phyloP scores from a whole-genome alignment of 2,888 invertebrate species.

The Sphaerophoria taeniata region DNA sequence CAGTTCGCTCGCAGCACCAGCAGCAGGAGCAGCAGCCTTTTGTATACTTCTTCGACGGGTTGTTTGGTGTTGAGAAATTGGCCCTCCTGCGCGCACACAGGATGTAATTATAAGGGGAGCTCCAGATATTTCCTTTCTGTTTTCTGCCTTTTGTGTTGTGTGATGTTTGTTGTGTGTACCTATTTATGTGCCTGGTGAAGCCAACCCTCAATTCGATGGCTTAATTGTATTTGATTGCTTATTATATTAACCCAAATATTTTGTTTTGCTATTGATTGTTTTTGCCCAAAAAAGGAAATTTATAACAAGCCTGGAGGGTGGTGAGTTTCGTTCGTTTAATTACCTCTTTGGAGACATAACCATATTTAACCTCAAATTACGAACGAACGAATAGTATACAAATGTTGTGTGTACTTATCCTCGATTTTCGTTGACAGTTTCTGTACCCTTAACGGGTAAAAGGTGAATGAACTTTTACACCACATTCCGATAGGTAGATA shows the following conservation, averaged over 20 bases:
- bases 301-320: neutral
- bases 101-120: conserved; percentile 48
- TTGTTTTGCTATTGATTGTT: conserved; percentile 16
- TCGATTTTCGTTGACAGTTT: conserved; percentile 11
- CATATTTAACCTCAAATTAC: conserved; percentile 3
- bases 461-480: conserved; percentile 63
- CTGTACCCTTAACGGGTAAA: neutral
- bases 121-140: conserved; percentile 26
- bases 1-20: conserved; percentile 36
- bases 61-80: conserved; percentile 31
- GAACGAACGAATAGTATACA: conserved; percentile 4
- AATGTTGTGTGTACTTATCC: conserved; percentile 19
- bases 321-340: neutral
- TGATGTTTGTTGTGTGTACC: neutral
- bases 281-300: neutral
- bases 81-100: conserved; percentile 47
- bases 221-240: conserved; percentile 48
- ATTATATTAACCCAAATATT: conserved; percentile 60
- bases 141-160: conserved; percentile 16
- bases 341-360: neutral
- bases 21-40: conserved; percentile 24
- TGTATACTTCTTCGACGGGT: conserved; percentile 2
- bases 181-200: no score
- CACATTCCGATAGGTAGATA: conserved; percentile 27
- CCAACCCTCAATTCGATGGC: conserved; percentile 48